These are phyloP conservation scores for Anableps anableps DNA, from an alignment of 2,797 vertebrate species.

Conservation along the genomic window DNA sequence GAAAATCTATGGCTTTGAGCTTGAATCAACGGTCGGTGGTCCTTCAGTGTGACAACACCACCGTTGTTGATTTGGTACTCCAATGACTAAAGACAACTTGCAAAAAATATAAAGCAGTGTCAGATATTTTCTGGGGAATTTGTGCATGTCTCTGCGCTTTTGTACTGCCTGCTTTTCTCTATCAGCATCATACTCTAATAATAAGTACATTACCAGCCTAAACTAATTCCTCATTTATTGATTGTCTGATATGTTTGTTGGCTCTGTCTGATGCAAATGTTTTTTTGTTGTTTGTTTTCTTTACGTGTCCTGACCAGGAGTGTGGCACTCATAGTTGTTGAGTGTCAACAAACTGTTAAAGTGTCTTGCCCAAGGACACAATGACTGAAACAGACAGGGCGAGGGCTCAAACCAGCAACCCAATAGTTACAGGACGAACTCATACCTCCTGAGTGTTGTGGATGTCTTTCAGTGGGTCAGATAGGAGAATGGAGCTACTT, in stretches of 20 bases:
- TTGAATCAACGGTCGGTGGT: not conserved
- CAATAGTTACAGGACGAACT: too few relatives aligned
- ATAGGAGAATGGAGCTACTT: not conserved
- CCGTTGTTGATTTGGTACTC: not conserved
- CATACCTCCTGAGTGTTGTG: too few relatives aligned
- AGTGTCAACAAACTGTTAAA: too few relatives aligned
- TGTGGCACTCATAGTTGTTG: too few relatives aligned
- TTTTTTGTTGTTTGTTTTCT: too few relatives aligned
- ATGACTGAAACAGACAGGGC: too few relatives aligned
- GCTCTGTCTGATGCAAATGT: not conserved
- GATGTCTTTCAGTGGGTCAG: not conserved
- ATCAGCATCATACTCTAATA: not conserved
- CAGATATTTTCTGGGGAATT: not conserved
- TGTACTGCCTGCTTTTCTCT: not conserved
- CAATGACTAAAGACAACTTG: not conserved
- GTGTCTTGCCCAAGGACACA: too few relatives aligned
- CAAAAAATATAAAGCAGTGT: not conserved
- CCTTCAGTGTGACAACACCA: not conserved
- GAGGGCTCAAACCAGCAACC: too few relatives aligned
- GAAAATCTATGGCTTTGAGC: not conserved
- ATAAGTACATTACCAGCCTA: not conserved
- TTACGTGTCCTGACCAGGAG: too few relatives aligned
- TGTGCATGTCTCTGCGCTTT: not conserved
- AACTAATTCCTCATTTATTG: not conserved
- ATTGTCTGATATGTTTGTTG: not conserved